Evolutionary conservation across 2,797 vertebrate genomes (phyloP), one percentile per base, ranked within the genome.

Genomic region (Streptopelia turtur): DNA sequence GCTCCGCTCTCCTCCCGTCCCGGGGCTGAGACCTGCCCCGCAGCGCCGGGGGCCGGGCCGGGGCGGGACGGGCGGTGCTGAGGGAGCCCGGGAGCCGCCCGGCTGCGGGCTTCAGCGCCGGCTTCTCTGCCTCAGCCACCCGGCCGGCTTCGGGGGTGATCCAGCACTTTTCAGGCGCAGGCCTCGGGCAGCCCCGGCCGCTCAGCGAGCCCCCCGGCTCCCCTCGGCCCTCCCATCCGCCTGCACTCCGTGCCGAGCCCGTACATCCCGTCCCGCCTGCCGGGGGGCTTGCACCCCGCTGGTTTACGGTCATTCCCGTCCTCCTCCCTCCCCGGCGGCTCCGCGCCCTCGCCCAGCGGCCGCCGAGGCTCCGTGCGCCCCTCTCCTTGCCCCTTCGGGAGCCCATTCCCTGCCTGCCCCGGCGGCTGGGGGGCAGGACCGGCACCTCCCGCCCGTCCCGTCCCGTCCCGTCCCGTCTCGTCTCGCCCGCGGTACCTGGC

Each of bases 1-100:
- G n/a, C 35, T 3, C 1, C 22, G n/a, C 35, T 3, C 1, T 18
- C 28, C 20, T 17, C 14, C 31, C 41, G 27, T 16, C 13, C 3
- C 9, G 13, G 53, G 20, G 39, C 18, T 1, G 11, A 33, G 64
- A 16, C 14, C 55, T 1, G 87, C 30, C 23, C 63, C 59, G 33
- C 75, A 41, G 24, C 49, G 16, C 60, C 23, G 28, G 49, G 28
- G 66, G 66, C 27, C 25, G 56, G 65, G 37, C 15, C 28, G 33
- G n/a, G 6, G 2, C 15, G 5, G 31, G 13, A 6, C 23, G 23
- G 37, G 20, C 22, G 16, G 57, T 47, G 71, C 81, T 31, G 41
- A 6, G 49, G 50, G 31, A 70, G 33, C 49, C 30, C 68, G 3
- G 31, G 33, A 71, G 60, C 69, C 69, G 39, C 75, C 60, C 39